These are phyloP conservation scores for Anas bahamensis DNA, from an alignment of 2,797 vertebrate genomes.

Conservation along the genomic window DNA sequence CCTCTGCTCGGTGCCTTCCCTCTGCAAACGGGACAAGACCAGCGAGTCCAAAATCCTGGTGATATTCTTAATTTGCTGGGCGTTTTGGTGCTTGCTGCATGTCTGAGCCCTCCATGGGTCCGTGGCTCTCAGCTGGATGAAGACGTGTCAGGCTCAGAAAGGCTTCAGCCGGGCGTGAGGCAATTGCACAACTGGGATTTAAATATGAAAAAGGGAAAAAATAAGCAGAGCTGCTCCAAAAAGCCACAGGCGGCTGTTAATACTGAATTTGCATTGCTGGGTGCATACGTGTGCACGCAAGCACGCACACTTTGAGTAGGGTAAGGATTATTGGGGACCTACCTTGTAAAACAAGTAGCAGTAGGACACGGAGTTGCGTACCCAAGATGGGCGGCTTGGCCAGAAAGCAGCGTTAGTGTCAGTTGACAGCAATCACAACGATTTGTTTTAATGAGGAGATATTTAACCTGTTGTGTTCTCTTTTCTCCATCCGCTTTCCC, in stretches of 20 bases:
- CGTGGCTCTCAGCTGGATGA: not conserved
- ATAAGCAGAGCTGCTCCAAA: constrained; percentile 3
- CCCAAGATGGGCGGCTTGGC: not conserved
- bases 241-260: not conserved
- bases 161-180: not conserved
- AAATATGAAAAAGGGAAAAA: constrained; percentile 10
- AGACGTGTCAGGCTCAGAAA: not conserved
- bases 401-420: not conserved
- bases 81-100: not conserved
- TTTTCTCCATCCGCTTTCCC: not conserved
- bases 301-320: not conserved
- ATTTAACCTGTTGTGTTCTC: not conserved
- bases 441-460: not conserved
- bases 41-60: not conserved
- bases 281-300: accelerated
- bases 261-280: not conserved
- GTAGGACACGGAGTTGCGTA: not conserved
- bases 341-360: not conserved
- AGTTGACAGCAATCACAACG: not conserved
- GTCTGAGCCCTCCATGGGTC: not conserved
- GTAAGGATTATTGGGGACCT: not conserved
- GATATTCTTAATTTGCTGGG: not conserved
- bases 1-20: not conserved
- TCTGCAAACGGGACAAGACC: not conserved
- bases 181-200: not conserved